Evolutionary conservation across 1,140 invertebrate species (phyloP).

Genomic region (Berghia stephanieae): DNA sequence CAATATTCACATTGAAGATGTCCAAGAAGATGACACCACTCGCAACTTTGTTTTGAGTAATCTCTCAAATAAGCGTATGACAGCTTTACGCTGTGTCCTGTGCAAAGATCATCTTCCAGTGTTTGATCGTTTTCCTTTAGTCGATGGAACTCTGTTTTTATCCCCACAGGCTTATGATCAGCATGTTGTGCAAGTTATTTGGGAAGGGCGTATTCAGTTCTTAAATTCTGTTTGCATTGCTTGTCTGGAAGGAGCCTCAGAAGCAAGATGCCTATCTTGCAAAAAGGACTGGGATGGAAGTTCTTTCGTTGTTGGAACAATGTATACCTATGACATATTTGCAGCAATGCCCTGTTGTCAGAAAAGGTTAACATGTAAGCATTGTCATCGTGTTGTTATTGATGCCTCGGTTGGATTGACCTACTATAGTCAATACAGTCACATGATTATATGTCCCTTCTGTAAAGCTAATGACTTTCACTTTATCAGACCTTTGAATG

Average conservation of each 20-base stretch:
- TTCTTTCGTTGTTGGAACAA: conserved; percentile 90
- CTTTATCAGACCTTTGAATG: conserved; percentile 84
- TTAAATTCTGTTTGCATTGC: conserved; percentile 93
- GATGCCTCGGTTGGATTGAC: conserved; percentile 72
- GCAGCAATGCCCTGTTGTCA: conserved; percentile 95
- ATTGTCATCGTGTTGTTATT: conserved; percentile 59
- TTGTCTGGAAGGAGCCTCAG: conserved; percentile 85
- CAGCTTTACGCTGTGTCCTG: conserved; percentile 72
- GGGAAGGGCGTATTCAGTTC: conserved; percentile 79
- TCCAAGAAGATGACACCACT: conserved; percentile 97
- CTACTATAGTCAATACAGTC: conserved; percentile 96
- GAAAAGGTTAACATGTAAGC: conserved; percentile 80
- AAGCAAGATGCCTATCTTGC: conserved; percentile 83
- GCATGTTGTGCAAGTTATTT: conserved; percentile 76
- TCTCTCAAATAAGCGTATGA: conserved; percentile 56
- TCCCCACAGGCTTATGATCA: conserved; percentile 74
- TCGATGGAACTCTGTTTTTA: conserved; percentile 97
- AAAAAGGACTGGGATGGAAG: conserved; percentile 90
- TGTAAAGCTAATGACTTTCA: conserved; percentile 91
- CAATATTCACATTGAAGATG: conserved; percentile 87
- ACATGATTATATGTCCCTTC: conserved; percentile 87
- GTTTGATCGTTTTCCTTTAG: conserved; percentile 95
- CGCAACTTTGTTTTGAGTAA: conserved; percentile 65
- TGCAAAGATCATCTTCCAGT: conserved; percentile 89
- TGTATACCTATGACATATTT: conserved; percentile 98